phyloP scores from a whole-genome alignment of 1,140 invertebrate genomes.

The Brachystomella parvula region DNA sequence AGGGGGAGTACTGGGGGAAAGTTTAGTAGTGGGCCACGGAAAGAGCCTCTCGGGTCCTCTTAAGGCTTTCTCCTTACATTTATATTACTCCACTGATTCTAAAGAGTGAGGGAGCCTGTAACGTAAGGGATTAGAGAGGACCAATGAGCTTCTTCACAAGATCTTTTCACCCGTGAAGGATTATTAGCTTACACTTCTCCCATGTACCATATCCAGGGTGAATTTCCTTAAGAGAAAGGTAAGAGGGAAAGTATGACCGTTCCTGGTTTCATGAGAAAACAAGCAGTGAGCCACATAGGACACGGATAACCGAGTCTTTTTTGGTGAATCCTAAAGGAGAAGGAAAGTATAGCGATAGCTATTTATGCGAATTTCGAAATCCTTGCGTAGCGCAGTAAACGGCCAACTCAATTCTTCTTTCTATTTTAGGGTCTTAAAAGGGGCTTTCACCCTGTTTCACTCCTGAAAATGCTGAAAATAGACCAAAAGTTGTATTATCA shows the following conservation, averaged over 20 bases:
- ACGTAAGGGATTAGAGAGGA: background rate
- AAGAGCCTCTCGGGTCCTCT: background rate
- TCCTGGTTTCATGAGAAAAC: no score
- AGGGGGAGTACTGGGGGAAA: no score
- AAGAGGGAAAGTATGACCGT: background rate
- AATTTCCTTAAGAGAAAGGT: background rate
- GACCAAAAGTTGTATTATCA: no score
- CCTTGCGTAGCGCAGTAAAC: no score
- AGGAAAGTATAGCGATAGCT: background rate
- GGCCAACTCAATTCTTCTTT: no score
- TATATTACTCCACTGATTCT: slow-evolving; percentile 9
- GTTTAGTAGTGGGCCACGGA: background rate
- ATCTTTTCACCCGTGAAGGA: background rate
- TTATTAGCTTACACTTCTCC: background rate
- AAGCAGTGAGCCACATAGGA: no score
- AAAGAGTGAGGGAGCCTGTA: background rate
- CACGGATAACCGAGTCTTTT: no score
- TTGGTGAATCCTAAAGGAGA: background rate
- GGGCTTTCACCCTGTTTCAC: no score
- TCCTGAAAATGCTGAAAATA: no score
- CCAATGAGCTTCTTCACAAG: background rate
- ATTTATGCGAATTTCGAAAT: background rate
- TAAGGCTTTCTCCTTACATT: slow-evolving; percentile 6
- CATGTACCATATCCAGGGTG: background rate
- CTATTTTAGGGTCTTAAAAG: no score